Conservation (phyloP, 2,113 vertebrate genomes). For the Agelaius phoeniceus region DNA sequence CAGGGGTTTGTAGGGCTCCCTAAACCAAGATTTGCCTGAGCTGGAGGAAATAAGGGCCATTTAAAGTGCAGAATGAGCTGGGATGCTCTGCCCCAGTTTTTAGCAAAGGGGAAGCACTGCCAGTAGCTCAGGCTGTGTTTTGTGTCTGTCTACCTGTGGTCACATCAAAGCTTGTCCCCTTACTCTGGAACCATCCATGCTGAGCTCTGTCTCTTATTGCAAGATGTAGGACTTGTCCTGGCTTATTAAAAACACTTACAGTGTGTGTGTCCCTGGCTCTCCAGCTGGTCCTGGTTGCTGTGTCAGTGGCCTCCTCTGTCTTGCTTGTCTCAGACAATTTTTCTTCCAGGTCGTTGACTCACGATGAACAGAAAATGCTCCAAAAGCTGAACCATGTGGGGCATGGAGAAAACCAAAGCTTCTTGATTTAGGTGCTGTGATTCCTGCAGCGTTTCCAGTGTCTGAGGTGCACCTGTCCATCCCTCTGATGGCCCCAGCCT, state of each 20-base stretch:
- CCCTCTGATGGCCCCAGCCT: not conserved
- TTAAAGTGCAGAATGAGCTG: not conserved
- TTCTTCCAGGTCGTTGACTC: not conserved
- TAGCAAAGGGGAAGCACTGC: not conserved
- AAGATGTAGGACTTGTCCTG: not conserved
- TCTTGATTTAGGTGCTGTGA: not conserved
- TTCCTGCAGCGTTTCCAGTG: not conserved
- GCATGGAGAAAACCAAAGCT: not conserved
- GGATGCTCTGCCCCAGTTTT: not conserved
- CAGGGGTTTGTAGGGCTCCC: not conserved
- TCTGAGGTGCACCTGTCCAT: not conserved
- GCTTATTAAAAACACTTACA: not conserved
- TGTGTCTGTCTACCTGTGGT: not conserved
- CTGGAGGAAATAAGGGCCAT: not conserved
- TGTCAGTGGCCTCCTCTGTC: not conserved
- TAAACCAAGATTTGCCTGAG: not conserved
- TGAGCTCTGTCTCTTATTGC: not conserved
- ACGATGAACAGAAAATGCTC: not conserved
- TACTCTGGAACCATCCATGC: not conserved
- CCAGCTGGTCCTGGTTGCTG: not conserved
- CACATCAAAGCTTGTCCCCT: not conserved
- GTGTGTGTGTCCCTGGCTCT: not conserved
- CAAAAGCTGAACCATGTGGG: not conserved
- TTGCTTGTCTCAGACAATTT: rapidly evolving
- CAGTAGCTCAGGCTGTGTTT: not conserved